Conservation (phyloP, 2,888 invertebrate species). For the Incurvaria masculella region DNA sequence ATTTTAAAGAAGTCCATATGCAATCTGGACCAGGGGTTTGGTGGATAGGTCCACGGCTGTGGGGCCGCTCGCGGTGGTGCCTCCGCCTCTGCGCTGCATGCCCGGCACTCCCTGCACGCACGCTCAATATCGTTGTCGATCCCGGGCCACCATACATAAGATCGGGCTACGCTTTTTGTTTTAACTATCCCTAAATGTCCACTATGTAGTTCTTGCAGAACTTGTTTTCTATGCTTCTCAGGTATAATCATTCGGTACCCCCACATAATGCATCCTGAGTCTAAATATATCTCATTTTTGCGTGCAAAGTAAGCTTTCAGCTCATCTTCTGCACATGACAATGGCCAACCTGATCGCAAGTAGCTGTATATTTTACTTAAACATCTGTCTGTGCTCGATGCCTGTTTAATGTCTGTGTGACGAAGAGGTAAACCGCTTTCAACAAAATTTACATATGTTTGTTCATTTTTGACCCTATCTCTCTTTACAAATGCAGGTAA, state of each 20-base stretch:
- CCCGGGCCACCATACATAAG: conserved; percentile 14
- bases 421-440: too few species aligned
- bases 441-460: too few species aligned
- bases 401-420: too few species aligned
- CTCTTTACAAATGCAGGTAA: conserved; percentile 7
- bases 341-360: too few species aligned
- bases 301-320: too few species aligned
- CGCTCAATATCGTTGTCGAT: conserved; percentile 13
- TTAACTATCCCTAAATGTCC: conserved; percentile 14
- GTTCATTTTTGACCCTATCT: too few species aligned
- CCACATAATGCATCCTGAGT: conserved; percentile 1
- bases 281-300: too few species aligned
- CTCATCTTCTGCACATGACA: too few species aligned
- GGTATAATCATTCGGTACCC: conserved; percentile 6
- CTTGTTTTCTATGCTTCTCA: conserved; percentile 2
- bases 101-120: conserved; percentile 3
- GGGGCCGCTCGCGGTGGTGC: conserved; percentile 6
- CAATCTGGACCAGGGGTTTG: neutral
- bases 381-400: too few species aligned
- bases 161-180: conserved; percentile 4
- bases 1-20: too few species aligned
- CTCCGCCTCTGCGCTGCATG: conserved; percentile 1
- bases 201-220: conserved; percentile 12
- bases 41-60: conserved; percentile 13
- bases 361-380: too few species aligned